Percentiles rank a stretch among this genome's conserved stretches.
Evolutionary conservation across 1,140 invertebrate species (phyloP).

Genomic region (Batillaria attramentaria): DNA sequence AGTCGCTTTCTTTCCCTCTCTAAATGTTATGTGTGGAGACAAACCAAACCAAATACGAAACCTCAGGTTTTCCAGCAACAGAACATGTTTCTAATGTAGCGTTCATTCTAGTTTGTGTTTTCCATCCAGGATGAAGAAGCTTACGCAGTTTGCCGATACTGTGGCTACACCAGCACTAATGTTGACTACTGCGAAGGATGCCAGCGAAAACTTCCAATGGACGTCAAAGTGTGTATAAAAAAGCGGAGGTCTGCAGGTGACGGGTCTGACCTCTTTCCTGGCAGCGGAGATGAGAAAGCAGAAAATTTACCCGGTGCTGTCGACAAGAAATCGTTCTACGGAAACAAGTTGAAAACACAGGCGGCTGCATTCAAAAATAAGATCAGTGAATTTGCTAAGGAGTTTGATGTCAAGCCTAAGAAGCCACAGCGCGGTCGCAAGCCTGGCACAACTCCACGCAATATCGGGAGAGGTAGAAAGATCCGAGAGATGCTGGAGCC

Average conservation of each 20-base stretch:
- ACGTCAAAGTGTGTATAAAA: conserved; percentile 41
- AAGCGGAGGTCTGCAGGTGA: conserved; percentile 13
- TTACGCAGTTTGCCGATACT: conserved; percentile 46
- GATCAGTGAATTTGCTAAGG: neutral
- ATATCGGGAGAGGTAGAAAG: conserved; percentile 19
- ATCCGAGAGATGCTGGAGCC: conserved; percentile 20
- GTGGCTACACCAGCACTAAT: conserved; percentile 52
- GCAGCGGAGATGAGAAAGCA: neutral
- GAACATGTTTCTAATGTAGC: too few relatives aligned
- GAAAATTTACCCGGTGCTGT: neutral
- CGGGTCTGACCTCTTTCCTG: neutral
- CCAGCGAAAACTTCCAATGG: conserved; percentile 36
- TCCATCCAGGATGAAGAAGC: conserved; percentile 38
- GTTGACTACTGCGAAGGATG: conserved; percentile 52
- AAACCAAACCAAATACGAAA: too few relatives aligned
- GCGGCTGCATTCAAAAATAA: neutral
- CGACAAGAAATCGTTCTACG: neutral
- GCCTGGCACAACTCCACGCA: conserved; percentile 23
- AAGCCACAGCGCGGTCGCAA: conserved; percentile 24
- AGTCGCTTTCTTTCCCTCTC: too few relatives aligned
- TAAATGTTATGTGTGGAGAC: too few relatives aligned
- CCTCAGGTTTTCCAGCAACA: too few relatives aligned
- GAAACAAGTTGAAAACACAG: conserved; percentile 1
- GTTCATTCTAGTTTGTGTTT: neutral
- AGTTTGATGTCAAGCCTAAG: neutral